Percentiles rank a stretch among this genome's conserved stretches.
phyloP scores from a whole-genome alignment of 2,888 invertebrate species.

The Noctua comes region DNA sequence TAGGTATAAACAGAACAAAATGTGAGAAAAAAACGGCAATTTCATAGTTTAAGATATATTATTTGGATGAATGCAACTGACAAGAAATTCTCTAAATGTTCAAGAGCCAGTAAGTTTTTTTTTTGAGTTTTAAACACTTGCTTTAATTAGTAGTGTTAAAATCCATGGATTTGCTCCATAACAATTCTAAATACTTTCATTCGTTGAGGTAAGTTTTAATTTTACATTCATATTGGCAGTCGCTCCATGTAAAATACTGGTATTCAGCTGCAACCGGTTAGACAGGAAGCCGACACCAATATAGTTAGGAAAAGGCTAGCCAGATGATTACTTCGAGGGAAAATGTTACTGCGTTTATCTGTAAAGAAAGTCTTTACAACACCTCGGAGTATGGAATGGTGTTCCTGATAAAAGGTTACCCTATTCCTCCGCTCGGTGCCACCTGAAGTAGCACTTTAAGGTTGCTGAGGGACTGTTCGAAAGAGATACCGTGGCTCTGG shows the following conservation, averaged over 20 bases:
- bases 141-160: neutral
- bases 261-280: too few relatives aligned
- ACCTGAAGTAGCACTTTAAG: slow-evolving; percentile 6
- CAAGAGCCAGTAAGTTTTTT: neutral
- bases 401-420: slow-evolving; percentile 3
- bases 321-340: too few relatives aligned
- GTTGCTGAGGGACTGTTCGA: too few relatives aligned
- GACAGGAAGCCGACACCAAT: too few relatives aligned
- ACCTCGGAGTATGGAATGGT: slow-evolving; percentile 10
- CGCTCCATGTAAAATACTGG: too few relatives aligned
- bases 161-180: neutral
- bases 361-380: neutral
- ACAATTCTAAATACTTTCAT: neutral
- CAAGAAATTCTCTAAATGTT: neutral
- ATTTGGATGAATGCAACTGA: neutral
- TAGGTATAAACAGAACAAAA: too few relatives aligned
- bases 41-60: neutral
- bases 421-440: neutral
- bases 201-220: neutral
- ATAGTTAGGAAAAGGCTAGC: too few relatives aligned
- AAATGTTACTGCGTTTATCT: slow-evolving; percentile 1
- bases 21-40: too few relatives aligned
- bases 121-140: too few relatives aligned
- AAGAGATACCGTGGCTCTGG: too few relatives aligned
- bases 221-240: neutral